A percentile compares a stretch with the other conserved stretches of the same genome.
Evolutionary conservation across 1,140 invertebrate species (phyloP).

Genomic region (Magallana ariakensis): DNA sequence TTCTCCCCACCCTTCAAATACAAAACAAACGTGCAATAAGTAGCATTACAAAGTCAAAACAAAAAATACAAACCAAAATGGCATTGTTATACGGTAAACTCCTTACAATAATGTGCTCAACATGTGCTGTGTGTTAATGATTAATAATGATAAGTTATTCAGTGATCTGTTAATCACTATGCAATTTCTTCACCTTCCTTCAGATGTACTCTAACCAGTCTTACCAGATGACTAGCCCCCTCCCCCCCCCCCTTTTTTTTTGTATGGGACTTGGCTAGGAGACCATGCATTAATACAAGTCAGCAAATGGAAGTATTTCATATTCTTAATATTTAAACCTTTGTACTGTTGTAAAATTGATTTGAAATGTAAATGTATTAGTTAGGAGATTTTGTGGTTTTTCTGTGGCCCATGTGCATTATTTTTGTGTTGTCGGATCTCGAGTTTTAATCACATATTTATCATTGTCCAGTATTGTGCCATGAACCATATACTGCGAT

Average conservation of each 20-base stretch:
- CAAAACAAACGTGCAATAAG: neutral
- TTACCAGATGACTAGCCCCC: neutral
- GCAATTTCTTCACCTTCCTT: neutral
- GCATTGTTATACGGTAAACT: neutral
- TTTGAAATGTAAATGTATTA: too few species aligned
- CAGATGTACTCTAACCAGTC: neutral
- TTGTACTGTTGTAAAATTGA: neutral
- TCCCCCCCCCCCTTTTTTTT: neutral
- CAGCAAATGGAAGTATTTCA: neutral
- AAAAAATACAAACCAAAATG: neutral
- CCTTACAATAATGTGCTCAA: constrained; percentile 15
- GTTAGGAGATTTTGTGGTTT: too few species aligned
- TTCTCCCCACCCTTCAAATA: neutral
- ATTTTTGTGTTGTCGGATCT: constrained; percentile 20
- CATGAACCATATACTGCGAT: constrained; percentile 20
- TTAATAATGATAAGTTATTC: too few species aligned
- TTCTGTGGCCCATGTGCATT: too few species aligned
- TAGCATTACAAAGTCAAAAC: neutral
- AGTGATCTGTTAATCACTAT: neutral
- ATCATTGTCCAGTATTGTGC: constrained; percentile 28
- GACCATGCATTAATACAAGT: neutral
- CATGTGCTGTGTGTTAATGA: neutral
- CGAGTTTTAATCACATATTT: neutral
- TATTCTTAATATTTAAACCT: neutral
- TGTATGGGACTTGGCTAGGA: neutral